Conservation (phyloP, 2,113 vertebrate genomes). For the Pomatostomus ruficeps region DNA sequence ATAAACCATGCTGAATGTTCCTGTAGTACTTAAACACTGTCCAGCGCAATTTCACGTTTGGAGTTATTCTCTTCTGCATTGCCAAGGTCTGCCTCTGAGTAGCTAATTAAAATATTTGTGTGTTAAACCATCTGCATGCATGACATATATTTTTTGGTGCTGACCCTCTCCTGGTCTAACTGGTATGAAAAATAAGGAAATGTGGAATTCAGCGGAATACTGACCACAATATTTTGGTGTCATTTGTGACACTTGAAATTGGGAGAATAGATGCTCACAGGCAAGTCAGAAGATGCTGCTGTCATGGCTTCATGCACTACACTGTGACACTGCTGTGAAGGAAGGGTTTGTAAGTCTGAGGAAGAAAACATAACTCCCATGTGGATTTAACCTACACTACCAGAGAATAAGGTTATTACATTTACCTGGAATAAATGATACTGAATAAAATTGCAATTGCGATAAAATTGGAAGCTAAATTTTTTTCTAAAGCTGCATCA, state of each 20-base stretch:
- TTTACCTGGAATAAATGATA: neutral
- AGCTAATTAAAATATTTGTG: conserved; percentile 8
- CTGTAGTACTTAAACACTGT: neutral
- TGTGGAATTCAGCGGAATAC: neutral
- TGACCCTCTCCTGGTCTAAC: neutral
- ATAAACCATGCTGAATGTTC: neutral
- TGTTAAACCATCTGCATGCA: neutral
- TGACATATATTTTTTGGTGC: neutral
- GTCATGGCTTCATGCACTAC: neutral
- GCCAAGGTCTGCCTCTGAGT: neutral
- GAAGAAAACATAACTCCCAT: neutral
- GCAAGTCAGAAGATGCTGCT: neutral
- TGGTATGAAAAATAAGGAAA: neutral
- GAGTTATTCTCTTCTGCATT: neutral
- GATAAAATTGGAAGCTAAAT: neutral
- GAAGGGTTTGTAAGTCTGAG: neutral
- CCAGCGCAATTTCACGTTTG: neutral
- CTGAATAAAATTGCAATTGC: neutral
- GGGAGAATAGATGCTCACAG: neutral
- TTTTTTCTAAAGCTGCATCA: neutral
- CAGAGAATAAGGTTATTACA: neutral
- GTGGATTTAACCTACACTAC: neutral
- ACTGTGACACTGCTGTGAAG: neutral
- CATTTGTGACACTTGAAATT: neutral
- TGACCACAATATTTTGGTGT: neutral